Conservation (phyloP, 1,140 invertebrate genomes). For the Wasmannia auropunctata region DNA sequence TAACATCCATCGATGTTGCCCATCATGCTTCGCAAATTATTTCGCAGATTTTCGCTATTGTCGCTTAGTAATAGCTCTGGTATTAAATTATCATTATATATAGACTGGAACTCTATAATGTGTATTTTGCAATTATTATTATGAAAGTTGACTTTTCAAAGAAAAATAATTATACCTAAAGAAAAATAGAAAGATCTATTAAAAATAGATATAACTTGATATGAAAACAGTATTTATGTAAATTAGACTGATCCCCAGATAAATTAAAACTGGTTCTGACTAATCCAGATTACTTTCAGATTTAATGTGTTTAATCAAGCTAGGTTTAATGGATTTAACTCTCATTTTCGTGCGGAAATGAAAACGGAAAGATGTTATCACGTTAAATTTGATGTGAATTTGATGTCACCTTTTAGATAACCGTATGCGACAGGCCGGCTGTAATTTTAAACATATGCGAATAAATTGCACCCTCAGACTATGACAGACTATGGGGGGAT, state of each 20-base stretch:
- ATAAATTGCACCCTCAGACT: conserved; percentile 12
- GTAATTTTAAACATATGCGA: conserved; percentile 47
- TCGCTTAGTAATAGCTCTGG: conserved; percentile 61
- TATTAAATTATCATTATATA: background rate
- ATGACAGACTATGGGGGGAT: background rate
- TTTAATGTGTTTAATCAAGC: background rate
- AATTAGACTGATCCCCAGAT: background rate
- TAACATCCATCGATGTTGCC: conserved; percentile 49
- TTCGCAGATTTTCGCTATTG: conserved; percentile 49
- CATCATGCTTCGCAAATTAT: conserved; percentile 43
- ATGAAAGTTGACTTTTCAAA: background rate
- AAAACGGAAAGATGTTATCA: background rate
- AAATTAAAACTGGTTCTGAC: background rate
- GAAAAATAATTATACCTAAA: background rate
- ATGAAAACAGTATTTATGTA: background rate
- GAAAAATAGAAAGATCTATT: background rate
- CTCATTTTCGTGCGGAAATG: background rate
- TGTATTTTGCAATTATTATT: background rate
- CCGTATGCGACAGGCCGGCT: background rate
- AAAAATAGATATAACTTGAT: background rate
- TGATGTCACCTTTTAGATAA: background rate
- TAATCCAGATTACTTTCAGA: background rate
- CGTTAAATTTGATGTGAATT: background rate
- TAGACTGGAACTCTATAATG: background rate
- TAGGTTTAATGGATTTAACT: background rate